Evolutionary conservation across 1,140 invertebrate species (phyloP).

Genomic region (Choristoneura fumiferana): DNA sequence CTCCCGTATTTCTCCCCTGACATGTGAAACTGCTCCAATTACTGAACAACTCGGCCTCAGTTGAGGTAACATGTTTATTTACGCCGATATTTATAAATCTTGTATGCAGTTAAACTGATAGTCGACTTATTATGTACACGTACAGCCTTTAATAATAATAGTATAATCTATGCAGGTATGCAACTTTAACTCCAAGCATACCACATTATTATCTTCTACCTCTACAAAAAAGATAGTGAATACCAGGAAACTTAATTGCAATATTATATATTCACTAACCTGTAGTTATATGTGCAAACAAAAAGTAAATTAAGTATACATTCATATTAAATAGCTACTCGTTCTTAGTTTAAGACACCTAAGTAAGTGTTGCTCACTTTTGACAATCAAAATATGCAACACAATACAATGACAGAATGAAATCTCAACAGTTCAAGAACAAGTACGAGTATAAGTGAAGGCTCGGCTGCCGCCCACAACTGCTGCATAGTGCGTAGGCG

Average conservation of each 20-base stretch:
- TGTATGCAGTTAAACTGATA: neutral
- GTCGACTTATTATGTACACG: neutral
- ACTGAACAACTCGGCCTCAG: conserved; percentile 16
- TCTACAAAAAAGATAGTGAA: too few relatives aligned
- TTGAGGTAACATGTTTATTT: conserved; percentile 22
- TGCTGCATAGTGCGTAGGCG: neutral
- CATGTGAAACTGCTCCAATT: conserved; percentile 26
- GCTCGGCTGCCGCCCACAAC: neutral
- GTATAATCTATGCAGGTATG: too few relatives aligned
- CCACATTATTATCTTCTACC: too few relatives aligned
- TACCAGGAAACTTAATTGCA: too few relatives aligned
- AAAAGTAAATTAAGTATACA: too few relatives aligned
- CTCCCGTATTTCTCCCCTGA: conserved; percentile 23
- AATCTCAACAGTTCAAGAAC: neutral
- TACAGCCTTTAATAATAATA: too few relatives aligned
- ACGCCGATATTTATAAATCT: conserved; percentile 28
- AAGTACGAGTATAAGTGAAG: neutral
- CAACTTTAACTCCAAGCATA: too few relatives aligned
- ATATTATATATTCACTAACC: too few relatives aligned
- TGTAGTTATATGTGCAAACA: too few relatives aligned
- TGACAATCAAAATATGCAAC: neutral
- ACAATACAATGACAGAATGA: neutral
- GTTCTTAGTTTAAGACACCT: too few relatives aligned
- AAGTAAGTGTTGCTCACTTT: neutral
- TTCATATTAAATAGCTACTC: too few relatives aligned